Conservation (phyloP, 2,888 invertebrate genomes). For the Nesidiocoris tenuis region DNA sequence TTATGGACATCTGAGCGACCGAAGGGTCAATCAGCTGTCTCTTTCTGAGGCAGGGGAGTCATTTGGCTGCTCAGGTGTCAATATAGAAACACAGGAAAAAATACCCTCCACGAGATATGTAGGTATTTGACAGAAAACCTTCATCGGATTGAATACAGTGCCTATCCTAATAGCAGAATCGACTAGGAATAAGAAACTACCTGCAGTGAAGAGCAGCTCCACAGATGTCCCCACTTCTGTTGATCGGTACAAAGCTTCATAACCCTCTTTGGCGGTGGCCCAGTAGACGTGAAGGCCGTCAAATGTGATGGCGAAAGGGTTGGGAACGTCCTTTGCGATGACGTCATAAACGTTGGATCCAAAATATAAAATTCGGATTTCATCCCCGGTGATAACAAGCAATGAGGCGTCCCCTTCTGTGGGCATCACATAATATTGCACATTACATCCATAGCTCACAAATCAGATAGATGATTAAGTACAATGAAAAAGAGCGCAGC, state of each 20-base stretch:
- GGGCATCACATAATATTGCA: slow-evolving; percentile 48
- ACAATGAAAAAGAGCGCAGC: too few relatives aligned
- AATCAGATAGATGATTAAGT: neutral
- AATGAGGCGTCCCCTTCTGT: slow-evolving; percentile 66
- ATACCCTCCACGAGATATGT: too few relatives aligned
- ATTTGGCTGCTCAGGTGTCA: too few relatives aligned
- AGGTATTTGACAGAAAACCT: too few relatives aligned
- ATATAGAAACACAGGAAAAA: too few relatives aligned
- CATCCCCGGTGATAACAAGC: slow-evolving; percentile 66
- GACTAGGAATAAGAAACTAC: too few relatives aligned
- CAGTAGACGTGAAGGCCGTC: slow-evolving; percentile 74
- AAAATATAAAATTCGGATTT: slow-evolving; percentile 66
- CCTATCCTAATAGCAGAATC: too few relatives aligned
- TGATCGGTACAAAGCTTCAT: slow-evolving; percentile 70
- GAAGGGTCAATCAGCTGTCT: too few relatives aligned
- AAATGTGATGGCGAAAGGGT: slow-evolving; percentile 67
- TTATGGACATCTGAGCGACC: too few relatives aligned
- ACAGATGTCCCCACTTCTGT: slow-evolving; percentile 62
- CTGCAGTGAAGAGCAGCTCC: slow-evolving; percentile 58
- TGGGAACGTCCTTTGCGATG: slow-evolving; percentile 59
- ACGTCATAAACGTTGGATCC: slow-evolving; percentile 58
- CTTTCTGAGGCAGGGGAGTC: too few relatives aligned
- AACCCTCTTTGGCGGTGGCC: slow-evolving; percentile 70
- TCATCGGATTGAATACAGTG: too few relatives aligned
- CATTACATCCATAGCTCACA: slow-evolving; percentile 22